Evolutionary conservation across 2,797 vertebrate species (phyloP), one percentile per base, ranked within the genome.

Genomic region (Pteronotus mesoamericanus): DNA sequence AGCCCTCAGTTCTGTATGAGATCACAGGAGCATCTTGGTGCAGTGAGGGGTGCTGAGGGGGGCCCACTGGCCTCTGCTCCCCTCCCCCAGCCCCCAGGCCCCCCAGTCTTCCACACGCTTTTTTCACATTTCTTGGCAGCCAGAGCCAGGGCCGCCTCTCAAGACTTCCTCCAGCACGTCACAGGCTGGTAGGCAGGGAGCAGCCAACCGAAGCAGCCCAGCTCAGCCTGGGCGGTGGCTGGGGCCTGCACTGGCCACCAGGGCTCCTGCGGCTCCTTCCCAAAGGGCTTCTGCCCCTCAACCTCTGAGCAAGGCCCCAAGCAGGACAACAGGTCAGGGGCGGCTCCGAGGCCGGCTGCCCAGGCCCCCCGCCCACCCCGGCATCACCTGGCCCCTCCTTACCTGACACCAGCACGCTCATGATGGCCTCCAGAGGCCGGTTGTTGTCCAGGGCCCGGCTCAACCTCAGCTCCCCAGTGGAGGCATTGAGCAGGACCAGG

Each of bases 321-420:
- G 42, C 44, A 85, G n/a, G 68, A 42, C 26, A 55, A n/a, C 8
- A 32, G 64, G 39, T 87, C 79, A 32, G 66, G 8, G 32, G 44
- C 44, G 83, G 61, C 53, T 59, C 39, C 61, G 14, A 15, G 44
- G 64, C 14, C 42, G 10, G 77, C 74, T 26, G 8, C 69, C 37
- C 69, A 12, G 93, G 37, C 29, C 64, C 48, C 7, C 12, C 46
- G 46, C 59, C 34, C 22, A 34, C 57, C 53, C 69, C 83, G 16
- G 1, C 0, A 5, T 26, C 82, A 19, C 24, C 64, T 14, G n/a
- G 42, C 64, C 72, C 89, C 46, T 42, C 94, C 99, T 99, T 98
- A 99, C 99, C 99, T 78, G 99, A 99, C 90, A 99, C 99, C 0
- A 99, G 99, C 97, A 99, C 99, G 90, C 98, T 99, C 99, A 99